A percentile compares a stretch with the other conserved stretches of the same genome.
phyloP scores from a whole-genome alignment of 2,113 vertebrate genomes.

The Acrocephalus kingi region DNA sequence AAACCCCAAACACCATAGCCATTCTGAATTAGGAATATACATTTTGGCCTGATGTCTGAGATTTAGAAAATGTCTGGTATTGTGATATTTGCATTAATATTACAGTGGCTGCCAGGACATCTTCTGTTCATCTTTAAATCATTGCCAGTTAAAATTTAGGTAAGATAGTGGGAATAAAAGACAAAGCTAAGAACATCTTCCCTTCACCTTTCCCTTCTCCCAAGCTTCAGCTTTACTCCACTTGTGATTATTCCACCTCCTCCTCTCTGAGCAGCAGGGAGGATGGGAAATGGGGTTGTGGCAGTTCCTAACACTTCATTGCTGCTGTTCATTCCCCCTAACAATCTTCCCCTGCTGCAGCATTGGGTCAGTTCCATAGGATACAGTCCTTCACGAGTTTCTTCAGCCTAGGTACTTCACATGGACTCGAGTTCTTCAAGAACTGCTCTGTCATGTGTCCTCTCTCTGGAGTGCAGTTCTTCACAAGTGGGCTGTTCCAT shows the following conservation, averaged over 20 bases:
- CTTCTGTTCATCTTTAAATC: background rate
- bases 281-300: background rate
- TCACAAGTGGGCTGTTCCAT: background rate
- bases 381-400: background rate
- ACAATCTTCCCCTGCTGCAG: background rate
- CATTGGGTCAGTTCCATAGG: fast-evolving
- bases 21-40: background rate
- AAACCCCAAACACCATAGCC: fast-evolving
- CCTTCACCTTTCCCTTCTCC: background rate
- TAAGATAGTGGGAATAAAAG: background rate
- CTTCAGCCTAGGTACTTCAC: background rate
- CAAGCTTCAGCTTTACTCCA: background rate
- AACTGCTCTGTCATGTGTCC: background rate
- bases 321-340: background rate
- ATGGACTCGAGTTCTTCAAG: background rate
- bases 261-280: fast-evolving
- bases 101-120: background rate
- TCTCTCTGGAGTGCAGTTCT: background rate
- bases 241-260: background rate
- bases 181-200: background rate
- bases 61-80: background rate
- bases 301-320: background rate
- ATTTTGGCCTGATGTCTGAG: background rate
- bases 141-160: background rate
- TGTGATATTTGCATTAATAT: background rate